Base-by-base conservation (phyloP, 2,113 vertebrate species). In the Austrofundulus limnaeus region DNA sequence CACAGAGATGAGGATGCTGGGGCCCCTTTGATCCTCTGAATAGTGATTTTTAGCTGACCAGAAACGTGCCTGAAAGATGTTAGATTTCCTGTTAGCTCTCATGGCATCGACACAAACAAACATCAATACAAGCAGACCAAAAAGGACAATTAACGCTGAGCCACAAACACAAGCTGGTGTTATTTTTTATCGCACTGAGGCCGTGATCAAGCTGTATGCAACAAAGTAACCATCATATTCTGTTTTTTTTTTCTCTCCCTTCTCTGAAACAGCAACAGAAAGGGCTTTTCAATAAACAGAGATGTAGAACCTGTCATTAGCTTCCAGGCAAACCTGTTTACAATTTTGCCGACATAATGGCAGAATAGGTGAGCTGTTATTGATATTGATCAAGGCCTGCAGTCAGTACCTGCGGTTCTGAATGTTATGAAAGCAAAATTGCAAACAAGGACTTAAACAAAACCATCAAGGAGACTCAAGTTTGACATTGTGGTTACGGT, bases 341-440 rank as follows among this genome's bases (percentile, higher is more conserved):
- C 78, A 72, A 83, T 78, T 72, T 78, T 65, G 74, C 73, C 50
- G 43, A 71, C 62, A 80, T 53, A 69, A 69, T 50, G 57, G 57
- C 51, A 61, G 69, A 84, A 75, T 41, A 80, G 77, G 84, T 82
- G 78, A 84, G 72, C 76, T 53, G 64, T 75, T 85, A 85, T 82
- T 83, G 72, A 71, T 85, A 86, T 85, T 83, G 86, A 87, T 85
- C 82, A 76, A 68, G 74, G 78, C 66, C 59, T 70, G 67, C 72
- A 55, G 79, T 85, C 71, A 82, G 72, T 47, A 19, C 38, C 25
- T 72, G 80, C 51, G 74, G 81, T 81, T 78, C 16, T 10, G 23
- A 76, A 69, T 76, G 65, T 65, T 66, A 59, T 39, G 48, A 52
- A 45, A 57, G n/a, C 17, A 41, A 49, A 37, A 64, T 25, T 31